phyloP scores from a whole-genome alignment of 2,113 vertebrate species.

The Tragelaphus strepsiceros region DNA sequence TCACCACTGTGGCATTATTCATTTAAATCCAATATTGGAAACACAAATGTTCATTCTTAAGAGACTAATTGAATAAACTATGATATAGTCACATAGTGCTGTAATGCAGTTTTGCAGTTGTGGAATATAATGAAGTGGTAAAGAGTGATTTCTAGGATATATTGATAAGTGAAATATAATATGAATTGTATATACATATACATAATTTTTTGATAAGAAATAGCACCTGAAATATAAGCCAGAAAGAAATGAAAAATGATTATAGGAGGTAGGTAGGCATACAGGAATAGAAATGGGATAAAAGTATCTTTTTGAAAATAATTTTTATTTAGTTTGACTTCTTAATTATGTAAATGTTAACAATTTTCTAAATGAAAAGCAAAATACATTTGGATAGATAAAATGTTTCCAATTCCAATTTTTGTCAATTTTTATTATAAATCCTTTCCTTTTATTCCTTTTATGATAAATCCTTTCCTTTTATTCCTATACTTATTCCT shows the following conservation, averaged over 20 bases:
- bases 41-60: not conserved
- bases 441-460: not conserved
- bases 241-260: not conserved
- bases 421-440: not conserved
- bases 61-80: not conserved
- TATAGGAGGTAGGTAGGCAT: not conserved
- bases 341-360: not conserved
- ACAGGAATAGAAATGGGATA: not conserved
- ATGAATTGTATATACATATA: not conserved
- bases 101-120: not conserved
- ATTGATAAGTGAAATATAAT: not conserved
- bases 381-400: not conserved
- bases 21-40: not conserved
- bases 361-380: not conserved
- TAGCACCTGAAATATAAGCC: not conserved
- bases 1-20: not conserved
- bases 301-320: not conserved
- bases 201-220: not conserved
- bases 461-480: not conserved
- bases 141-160: not conserved
- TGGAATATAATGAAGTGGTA: not conserved
- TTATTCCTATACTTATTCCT: not conserved
- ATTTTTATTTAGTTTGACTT: not conserved
- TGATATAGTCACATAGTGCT: not conserved
- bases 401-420: not conserved